These are phyloP conservation scores for Gambusia yucatana DNA, from an alignment of 2,797 vertebrate genomes.

Conservation along the genomic window DNA sequence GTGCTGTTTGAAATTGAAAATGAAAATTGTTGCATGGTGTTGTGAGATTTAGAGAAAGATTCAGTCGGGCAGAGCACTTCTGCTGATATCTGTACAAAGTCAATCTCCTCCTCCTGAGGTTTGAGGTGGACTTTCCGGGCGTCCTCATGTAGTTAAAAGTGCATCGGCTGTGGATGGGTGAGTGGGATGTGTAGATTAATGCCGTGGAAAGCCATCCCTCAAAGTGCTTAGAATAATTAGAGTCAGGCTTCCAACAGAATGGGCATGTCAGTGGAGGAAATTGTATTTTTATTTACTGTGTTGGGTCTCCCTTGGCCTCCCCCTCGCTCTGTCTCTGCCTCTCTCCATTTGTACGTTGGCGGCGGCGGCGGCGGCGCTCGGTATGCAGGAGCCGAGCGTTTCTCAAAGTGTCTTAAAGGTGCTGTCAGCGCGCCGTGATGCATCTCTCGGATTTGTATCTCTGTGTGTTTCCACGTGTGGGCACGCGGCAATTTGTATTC, in stretches of 20 bases:
- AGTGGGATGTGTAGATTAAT: constrained; percentile 75
- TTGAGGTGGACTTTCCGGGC: constrained; percentile 59
- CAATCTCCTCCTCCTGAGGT: constrained; percentile 57
- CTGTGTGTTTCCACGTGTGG: constrained; percentile 58
- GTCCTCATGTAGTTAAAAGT: constrained; percentile 73
- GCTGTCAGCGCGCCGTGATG: constrained; percentile 68
- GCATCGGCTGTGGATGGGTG: constrained; percentile 66
- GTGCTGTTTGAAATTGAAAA: constrained; percentile 58
- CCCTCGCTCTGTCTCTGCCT: constrained; percentile 70
- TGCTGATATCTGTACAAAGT: constrained; percentile 58
- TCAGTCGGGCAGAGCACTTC: constrained; percentile 53
- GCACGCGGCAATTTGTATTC: constrained; percentile 65
- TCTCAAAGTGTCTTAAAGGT: constrained; percentile 73
- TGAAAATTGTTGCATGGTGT: constrained; percentile 61
- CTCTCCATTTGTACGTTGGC: constrained; percentile 61
- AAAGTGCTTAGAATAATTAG: constrained; percentile 82
- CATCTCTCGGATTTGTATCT: constrained; percentile 69
- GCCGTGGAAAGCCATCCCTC: constrained; percentile 77
- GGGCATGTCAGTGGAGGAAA: constrained; percentile 80
- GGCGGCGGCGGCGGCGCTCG: constrained; percentile 23
- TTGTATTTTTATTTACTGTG: constrained; percentile 83
- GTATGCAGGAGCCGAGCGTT: constrained; percentile 55
- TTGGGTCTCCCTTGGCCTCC: constrained; percentile 69
- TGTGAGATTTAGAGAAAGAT: constrained; percentile 61
- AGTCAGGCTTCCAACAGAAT: constrained; percentile 80